Conservation (phyloP, 2,888 invertebrate genomes). For the Gerris lacustris region DNA sequence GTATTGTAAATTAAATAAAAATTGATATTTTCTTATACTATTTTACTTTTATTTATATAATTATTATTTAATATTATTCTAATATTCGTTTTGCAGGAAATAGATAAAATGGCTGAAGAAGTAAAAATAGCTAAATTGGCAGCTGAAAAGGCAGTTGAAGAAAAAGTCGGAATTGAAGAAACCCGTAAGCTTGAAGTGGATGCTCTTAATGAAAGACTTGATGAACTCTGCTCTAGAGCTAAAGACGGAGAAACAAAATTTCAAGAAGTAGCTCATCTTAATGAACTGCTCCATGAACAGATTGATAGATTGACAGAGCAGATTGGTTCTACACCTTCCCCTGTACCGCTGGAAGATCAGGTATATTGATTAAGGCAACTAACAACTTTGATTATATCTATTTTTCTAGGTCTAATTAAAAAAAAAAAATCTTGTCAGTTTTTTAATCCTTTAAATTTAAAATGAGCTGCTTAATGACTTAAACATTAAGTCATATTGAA, state of each 20-base stretch:
- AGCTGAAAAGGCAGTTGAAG: constrained; percentile 50
- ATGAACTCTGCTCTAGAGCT: constrained; percentile 50
- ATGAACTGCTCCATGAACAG: constrained; percentile 68
- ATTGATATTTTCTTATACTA: too few relatives aligned
- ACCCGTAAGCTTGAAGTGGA: constrained; percentile 50
- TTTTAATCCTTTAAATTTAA: too few relatives aligned
- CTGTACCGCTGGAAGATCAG: not conserved
- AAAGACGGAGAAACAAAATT: constrained; percentile 54
- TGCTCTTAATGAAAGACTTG: constrained; percentile 55
- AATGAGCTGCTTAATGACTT: too few relatives aligned
- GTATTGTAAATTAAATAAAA: too few relatives aligned
- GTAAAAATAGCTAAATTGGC: constrained; percentile 49
- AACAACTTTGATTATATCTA: too few relatives aligned
- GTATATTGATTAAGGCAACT: too few relatives aligned
- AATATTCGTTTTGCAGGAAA: constrained; percentile 36
- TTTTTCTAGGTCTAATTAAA: too few relatives aligned
- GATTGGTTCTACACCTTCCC: not conserved
- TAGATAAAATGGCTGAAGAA: constrained; percentile 50
- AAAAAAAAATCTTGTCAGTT: too few relatives aligned
- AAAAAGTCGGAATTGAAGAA: constrained; percentile 51
- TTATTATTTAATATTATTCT: too few relatives aligned
- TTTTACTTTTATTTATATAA: too few relatives aligned
- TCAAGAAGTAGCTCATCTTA: constrained; percentile 65
- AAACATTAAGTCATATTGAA: too few relatives aligned
- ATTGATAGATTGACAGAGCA: constrained; percentile 37